A percentile compares a stretch with the other conserved stretches of the same genome.
These are phyloP conservation scores for Leucoma salicis DNA, from an alignment of 2,888 invertebrate genomes.

Conservation along the genomic window DNA sequence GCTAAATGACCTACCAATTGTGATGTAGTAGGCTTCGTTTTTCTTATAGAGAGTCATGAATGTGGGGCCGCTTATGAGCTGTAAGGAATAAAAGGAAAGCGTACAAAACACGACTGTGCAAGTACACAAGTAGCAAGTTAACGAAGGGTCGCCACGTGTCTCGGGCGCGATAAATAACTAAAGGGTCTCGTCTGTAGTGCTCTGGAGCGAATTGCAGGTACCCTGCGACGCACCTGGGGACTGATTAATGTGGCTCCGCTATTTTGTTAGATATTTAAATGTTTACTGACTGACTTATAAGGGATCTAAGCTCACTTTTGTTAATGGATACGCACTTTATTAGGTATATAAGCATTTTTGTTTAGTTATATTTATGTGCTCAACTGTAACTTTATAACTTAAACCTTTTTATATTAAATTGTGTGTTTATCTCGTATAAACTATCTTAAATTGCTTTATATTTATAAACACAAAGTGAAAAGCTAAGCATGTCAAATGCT, in stretches of 20 bases:
- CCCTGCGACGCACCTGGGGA: neutral
- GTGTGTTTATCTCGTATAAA: too few species aligned
- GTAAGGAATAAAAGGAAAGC: neutral
- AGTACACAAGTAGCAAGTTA: neutral
- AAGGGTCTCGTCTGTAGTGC: conserved; percentile 18
- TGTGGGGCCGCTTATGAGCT: neutral
- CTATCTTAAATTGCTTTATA: too few species aligned
- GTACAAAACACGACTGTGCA: neutral
- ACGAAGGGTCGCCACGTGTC: conserved; percentile 21
- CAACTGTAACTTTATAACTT: too few species aligned
- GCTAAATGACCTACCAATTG: too few species aligned
- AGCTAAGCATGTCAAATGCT: too few species aligned
- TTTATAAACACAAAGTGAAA: too few species aligned
- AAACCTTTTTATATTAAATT: too few species aligned
- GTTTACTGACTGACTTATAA: neutral
- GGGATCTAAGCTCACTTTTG: too few species aligned
- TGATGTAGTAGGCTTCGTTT: too few species aligned
- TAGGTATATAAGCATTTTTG: too few species aligned
- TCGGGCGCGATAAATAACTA: conserved; percentile 28
- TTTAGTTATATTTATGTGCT: too few species aligned
- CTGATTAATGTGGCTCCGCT: neutral
- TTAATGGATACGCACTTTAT: too few species aligned
- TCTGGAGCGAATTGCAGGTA: neutral
- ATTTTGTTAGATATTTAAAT: neutral
- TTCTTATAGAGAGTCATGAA: neutral